A percentile compares a stretch with the other conserved stretches of the same genome.
Evolutionary conservation across 2,797 vertebrate species (phyloP).

Genomic region (Sebastes minor): DNA sequence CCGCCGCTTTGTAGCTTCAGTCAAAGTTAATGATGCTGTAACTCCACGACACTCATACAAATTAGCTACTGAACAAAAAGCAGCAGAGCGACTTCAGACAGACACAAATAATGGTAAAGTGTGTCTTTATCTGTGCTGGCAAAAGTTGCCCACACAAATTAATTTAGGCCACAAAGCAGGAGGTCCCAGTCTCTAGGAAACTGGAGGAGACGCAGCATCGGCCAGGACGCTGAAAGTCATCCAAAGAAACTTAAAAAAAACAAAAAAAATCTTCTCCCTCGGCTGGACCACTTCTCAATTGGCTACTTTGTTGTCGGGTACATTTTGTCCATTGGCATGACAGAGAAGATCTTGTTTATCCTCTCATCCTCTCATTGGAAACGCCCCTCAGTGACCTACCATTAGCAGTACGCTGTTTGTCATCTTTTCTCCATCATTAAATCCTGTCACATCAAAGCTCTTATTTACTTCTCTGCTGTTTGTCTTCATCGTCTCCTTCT

Average conservation of each 20-base stretch:
- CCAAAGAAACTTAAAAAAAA: background rate
- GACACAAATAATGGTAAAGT: background rate
- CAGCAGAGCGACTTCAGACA: background rate
- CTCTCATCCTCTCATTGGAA: conserved; percentile 4
- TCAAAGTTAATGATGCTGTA: conserved; percentile 7
- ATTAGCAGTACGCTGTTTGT: conserved; percentile 32
- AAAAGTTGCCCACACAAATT: conserved; percentile 6
- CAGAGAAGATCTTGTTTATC: conserved; percentile 8
- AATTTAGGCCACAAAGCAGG: conserved; percentile 27
- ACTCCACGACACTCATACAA: conserved; percentile 4
- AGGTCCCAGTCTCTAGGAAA: conserved; percentile 42
- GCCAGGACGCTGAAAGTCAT: conserved; percentile 26
- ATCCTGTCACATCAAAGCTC: conserved; percentile 36
- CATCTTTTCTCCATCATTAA: conserved; percentile 39
- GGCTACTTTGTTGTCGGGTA: background rate
- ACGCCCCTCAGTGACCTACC: conserved; percentile 8
- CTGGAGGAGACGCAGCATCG: conserved; percentile 21
- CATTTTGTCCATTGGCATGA: conserved; percentile 10
- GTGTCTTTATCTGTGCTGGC: background rate
- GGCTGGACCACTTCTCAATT: background rate
- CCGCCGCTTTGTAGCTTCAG: background rate
- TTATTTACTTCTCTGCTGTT: background rate
- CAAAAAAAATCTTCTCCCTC: background rate
- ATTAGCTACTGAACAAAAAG: background rate
- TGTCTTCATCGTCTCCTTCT: background rate